Percentiles rank a stretch among this genome's conserved stretches.
phyloP scores from a whole-genome alignment of 2,113 vertebrate species.

The Nasalis larvatus region DNA sequence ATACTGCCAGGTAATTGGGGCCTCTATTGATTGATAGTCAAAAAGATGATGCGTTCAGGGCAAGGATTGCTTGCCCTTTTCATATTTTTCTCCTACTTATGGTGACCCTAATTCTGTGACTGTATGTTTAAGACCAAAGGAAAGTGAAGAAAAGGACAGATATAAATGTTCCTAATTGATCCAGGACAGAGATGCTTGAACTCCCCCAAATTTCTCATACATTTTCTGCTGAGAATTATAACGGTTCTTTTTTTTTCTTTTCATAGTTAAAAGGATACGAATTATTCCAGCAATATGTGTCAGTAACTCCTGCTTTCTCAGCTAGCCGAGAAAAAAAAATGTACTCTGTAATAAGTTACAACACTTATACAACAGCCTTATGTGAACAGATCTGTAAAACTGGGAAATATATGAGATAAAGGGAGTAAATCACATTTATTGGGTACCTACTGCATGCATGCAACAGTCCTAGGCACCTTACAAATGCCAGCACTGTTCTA shows the following conservation, averaged over 20 bases:
- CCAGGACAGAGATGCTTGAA: not conserved
- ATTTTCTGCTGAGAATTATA: not conserved
- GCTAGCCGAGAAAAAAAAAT: not conserved
- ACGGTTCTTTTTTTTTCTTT: not conserved
- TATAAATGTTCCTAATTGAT: not conserved
- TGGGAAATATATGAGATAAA: not conserved
- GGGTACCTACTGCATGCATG: not conserved
- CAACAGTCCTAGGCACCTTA: not conserved
- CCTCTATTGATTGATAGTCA: not conserved
- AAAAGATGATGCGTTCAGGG: not conserved
- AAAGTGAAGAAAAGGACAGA: not conserved
- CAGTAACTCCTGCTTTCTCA: not conserved
- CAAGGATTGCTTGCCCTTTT: not conserved
- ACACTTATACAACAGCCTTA: not conserved
- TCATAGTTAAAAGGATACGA: not conserved
- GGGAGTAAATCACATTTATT: not conserved
- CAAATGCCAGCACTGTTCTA: not conserved
- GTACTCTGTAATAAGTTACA: not conserved
- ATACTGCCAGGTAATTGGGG: not conserved
- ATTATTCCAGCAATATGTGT: not conserved
- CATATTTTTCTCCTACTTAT: not conserved
- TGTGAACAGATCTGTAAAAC: slow-evolving; percentile 13
- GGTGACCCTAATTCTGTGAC: not conserved
- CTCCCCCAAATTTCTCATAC: not conserved
- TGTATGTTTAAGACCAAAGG: not conserved